Evolutionary conservation across 2,888 invertebrate species (phyloP), one percentile per base, ranked within the genome.

Genomic region (Tenthredo notha): DNA sequence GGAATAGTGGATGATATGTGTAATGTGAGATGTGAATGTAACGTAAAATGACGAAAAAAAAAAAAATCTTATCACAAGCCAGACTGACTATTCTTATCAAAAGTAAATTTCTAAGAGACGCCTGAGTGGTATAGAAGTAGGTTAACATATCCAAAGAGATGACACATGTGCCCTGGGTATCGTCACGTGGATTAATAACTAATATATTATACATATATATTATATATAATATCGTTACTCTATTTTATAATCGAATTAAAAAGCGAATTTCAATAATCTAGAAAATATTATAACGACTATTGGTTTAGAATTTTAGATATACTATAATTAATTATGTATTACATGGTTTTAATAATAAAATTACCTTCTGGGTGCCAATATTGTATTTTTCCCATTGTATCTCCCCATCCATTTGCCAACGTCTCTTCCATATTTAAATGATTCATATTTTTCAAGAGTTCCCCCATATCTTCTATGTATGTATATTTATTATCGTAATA

Each of bases 321-420:
- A n/a, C n/a, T n/a, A n/a, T n/a, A 40, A 33, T 72, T n/a, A 72
- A 37, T 72, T 72, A 72, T 72, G n/a, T 37, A 33, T 72, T 72
- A 37, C 25, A 61, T 61, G 25, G 25, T 25, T 67, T 18, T 33
- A 6, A 67, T 67, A 67, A 67, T 67, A 74, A 37, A n/a, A 80
- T 83, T 91, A 93, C 93, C 92, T 93, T 92, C 92, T 77, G 92
- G 93, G 87, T 90, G 89, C 93, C 92, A 93, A 87, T 93, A 92
- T 87, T 93, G 92, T 87, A 93, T 93, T 87, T 91, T 92, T 47
- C 91, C 92, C 91, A 92, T 92, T 25, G 91, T 92, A 87, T 91
- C 91, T 84, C 87, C 90, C 90, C 90, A 92, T 85, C 90, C 90
- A 83, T 91, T 90, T 10, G 86, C 85, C 85, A 87, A 72, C 10